phyloP scores from a whole-genome alignment of 2,113 vertebrate species.

The Pterocles gutturalis region DNA sequence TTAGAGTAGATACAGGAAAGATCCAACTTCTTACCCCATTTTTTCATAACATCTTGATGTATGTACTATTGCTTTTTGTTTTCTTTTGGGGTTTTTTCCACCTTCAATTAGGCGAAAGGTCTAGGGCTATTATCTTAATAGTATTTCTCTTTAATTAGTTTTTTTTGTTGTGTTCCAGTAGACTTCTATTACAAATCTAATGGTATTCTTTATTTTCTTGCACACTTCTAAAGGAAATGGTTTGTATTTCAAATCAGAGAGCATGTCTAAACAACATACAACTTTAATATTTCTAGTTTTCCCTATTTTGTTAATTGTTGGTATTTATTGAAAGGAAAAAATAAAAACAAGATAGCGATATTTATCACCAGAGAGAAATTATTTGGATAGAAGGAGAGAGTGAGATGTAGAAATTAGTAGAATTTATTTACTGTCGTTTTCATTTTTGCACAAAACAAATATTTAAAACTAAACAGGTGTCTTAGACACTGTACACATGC shows the following conservation, averaged over 20 bases:
- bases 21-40: not conserved
- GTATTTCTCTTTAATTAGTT: not conserved
- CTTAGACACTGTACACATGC: not conserved
- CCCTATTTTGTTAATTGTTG: not conserved
- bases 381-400: not conserved
- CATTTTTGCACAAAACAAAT: not conserved
- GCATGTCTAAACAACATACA: not conserved
- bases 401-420: not conserved
- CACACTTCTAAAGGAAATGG: constrained; percentile 23
- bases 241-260: constrained; percentile 22
- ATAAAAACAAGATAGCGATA: not conserved
- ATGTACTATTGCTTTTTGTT: not conserved
- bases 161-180: not conserved
- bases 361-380: not conserved
- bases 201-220: constrained; percentile 30
- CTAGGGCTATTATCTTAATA: not conserved
- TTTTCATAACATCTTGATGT: not conserved
- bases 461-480: not conserved
- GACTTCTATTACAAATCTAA: not conserved
- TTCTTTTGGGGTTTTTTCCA: accelerated
- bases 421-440: not conserved
- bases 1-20: not conserved
- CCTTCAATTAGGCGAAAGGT: not conserved
- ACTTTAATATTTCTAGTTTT: not conserved
- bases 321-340: not conserved